Evolutionary conservation across 53 echinoderm and acorn worm genomes (phyloP).

Genomic region (Holothuria scabra): DNA sequence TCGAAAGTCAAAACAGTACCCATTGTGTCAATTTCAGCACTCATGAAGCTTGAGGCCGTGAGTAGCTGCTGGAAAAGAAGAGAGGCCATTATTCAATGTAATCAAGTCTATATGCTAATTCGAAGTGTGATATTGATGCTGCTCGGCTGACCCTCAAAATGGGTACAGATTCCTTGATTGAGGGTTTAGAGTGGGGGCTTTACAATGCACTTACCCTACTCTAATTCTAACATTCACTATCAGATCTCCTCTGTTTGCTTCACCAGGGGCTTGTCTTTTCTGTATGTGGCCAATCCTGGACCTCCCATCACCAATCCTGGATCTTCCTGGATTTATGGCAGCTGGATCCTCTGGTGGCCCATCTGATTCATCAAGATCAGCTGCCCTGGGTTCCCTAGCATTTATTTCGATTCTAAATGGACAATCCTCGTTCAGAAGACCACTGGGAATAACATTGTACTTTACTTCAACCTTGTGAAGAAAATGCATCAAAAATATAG

Average conservation of each 20-base stretch:
- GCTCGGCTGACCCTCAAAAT: too few relatives aligned
- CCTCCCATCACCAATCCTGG: slow-evolving; percentile 60
- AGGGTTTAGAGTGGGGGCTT: too few relatives aligned
- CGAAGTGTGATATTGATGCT: too few relatives aligned
- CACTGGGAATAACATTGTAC: slow-evolving; percentile 48
- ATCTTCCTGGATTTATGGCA: slow-evolving; percentile 30
- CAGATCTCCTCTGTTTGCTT: slow-evolving; percentile 2
- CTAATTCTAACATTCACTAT: slow-evolving; percentile 9
- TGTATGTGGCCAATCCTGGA: slow-evolving; percentile 57
- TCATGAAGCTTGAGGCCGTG: too few relatives aligned
- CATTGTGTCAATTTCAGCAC: too few relatives aligned
- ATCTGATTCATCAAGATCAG: background rate
- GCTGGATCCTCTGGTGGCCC: background rate
- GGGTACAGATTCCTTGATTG: too few relatives aligned
- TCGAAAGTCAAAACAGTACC: too few relatives aligned
- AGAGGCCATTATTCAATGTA: too few relatives aligned
- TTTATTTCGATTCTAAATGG: slow-evolving; percentile 66
- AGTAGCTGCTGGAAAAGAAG: too few relatives aligned
- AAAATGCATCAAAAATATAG: background rate
- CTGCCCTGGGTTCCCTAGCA: slow-evolving; percentile 59
- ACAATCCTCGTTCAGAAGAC: slow-evolving; percentile 45
- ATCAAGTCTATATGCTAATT: too few relatives aligned
- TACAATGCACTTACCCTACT: background rate
- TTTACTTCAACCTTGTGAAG: slow-evolving; percentile 56
- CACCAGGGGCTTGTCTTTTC: slow-evolving; percentile 17